Base-by-base conservation (phyloP, 2,888 invertebrate genomes). In the Andrena camellia region DNA sequence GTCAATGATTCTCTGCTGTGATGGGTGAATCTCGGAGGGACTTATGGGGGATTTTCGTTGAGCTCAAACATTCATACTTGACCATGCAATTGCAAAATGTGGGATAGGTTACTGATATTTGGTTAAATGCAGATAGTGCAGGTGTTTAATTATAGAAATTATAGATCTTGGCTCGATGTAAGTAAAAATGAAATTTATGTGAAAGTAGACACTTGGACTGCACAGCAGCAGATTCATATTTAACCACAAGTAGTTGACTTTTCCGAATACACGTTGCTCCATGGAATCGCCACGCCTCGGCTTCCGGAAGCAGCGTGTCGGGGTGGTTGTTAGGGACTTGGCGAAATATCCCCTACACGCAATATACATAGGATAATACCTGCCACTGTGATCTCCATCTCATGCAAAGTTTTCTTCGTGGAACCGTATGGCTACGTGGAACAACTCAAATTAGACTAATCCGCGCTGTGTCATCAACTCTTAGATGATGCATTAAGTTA, bases 401-500 rank as follows among this genome's bases (percentile, higher is more conserved):
- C 63, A 3, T 50, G 72, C 42, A 79, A 81, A 81, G 81, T 81
- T 81, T 81, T 81, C 81, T 81, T 81, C 73, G 63, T 42, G 63
- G 81, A 80, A 68, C 23, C 63, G 57, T 26, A 26, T 13, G 35
- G 57, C 33, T 80, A 72, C 81, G 80, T 17, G 73, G 67, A 68
- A 63, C 62, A 68, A 81, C 81, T 81, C 67, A 59, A 81, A 81
- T 81, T 81, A 81, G 81, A 81, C 81, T 72, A 79, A 81, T 80
- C 81, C 81, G 81, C 35, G 62, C 67, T 68, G 68, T 72, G 72
- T 80, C 81, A 81, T 81, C 81, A 81, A 59, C 81, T 52, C 68
- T 67, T 72, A 67, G 81, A 81, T 81, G 81, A 79, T 79, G 81
- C 81, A 81, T 81, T 81, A 81, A 81, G 81, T 81, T 81, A 68